Base-by-base conservation (phyloP, 2,888 invertebrate species). In the Drosophila longiperda region DNA sequence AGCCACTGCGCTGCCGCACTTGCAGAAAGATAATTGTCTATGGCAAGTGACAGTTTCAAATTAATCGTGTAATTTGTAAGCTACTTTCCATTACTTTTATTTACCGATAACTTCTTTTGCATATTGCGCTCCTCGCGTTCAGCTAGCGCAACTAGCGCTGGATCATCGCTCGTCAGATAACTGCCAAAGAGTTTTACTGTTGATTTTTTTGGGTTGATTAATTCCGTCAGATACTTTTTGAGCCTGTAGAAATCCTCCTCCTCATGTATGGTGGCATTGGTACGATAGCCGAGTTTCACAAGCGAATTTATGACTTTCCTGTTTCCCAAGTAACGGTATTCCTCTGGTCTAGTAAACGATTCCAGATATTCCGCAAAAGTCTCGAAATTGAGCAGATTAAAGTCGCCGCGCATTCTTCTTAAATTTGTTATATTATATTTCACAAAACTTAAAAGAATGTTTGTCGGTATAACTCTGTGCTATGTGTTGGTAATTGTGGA, bases 301-400 rank as follows among this genome's bases (percentile, higher is more conserved):
- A 98, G 93, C 83, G 95, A 95, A 60, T 96, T 94, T 0, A 97
- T 95, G 36, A 95, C 93, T 26, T 94, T 94, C 60, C 95, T 95
- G 91, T 96, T 97, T 87, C 96, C 95, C 53, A 98, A 93, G 90
- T 96, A 97, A 75, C 95, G 95, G n/a, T 96, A 93, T 93, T 98
- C 98, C 71, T 95, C 94, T 4, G 95, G 93, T 26, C 95, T 96
- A 53, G 97, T 95, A 63, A 97, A 94, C 0, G 97, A 97, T 89
- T 97, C 96, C 80, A 98, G 92, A 92, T 98, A 98, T 49, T 97
- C 96, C 74, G 97, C 96, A 93, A 97, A 97, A 4, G 75, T 83
- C 1, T 75, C 68, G 61, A 89, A 92, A 15, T 90, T 86, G 15
- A 91, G 67, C n/a, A 91, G 70, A 49, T 38, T 75, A 20, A 69